These are phyloP conservation scores for Micrasema minimum DNA, from an alignment of 1,140 invertebrate genomes.

Conservation along the genomic window DNA sequence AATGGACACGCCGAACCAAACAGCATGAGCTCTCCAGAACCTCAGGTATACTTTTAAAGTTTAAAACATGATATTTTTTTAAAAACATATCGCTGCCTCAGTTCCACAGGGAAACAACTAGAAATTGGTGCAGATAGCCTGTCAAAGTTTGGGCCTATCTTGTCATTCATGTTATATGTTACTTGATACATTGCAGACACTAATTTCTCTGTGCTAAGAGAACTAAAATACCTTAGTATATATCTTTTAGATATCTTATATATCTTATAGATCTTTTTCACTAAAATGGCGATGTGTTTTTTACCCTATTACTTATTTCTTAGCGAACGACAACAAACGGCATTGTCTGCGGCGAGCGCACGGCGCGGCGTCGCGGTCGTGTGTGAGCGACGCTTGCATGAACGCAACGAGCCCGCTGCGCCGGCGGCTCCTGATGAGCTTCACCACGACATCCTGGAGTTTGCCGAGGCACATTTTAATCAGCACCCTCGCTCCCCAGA, in stretches of 20 bases:
- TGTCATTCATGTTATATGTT: too few relatives aligned
- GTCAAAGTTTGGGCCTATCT: too few relatives aligned
- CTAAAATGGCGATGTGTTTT: neutral
- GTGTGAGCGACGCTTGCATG: constrained; percentile 88
- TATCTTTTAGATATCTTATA: too few relatives aligned
- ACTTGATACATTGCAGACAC: too few relatives aligned
- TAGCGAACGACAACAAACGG: constrained; percentile 54
- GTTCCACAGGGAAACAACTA: too few relatives aligned
- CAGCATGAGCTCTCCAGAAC: constrained; percentile 47
- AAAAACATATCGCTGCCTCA: too few relatives aligned
- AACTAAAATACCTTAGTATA: too few relatives aligned
- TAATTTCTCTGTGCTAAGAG: too few relatives aligned
- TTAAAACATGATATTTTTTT: too few relatives aligned
- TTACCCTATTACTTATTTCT: neutral
- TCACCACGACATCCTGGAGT: constrained; percentile 89
- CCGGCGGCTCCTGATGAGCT: constrained; percentile 59
- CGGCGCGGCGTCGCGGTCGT: constrained; percentile 81
- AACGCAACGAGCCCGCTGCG: constrained; percentile 69
- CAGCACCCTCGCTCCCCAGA: constrained; percentile 86
- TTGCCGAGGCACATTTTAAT: constrained; percentile 94
- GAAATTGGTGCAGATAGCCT: too few relatives aligned
- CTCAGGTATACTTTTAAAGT: too few relatives aligned
- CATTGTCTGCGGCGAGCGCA: constrained; percentile 66
- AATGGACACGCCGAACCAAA: constrained; percentile 49
- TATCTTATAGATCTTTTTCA: too few relatives aligned